Base-by-base conservation (phyloP, 2,888 invertebrate genomes). In the Andrena dorsata region DNA sequence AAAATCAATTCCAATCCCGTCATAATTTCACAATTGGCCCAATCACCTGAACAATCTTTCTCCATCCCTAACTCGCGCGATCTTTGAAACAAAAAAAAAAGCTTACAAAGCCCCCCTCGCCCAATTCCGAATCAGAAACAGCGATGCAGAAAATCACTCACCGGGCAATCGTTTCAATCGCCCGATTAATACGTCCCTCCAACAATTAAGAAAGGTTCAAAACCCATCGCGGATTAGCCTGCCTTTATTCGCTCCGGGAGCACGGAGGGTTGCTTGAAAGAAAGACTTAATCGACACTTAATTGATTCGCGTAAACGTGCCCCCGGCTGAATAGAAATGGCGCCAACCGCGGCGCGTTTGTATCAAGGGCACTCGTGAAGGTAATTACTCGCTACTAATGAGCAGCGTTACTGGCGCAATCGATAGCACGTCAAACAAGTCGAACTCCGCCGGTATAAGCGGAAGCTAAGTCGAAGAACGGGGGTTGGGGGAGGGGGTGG, bases 391-490 rank as follows among this genome's bases (percentile, higher is more conserved):
- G 72, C 73, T 73, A 73, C 76, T 84, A 84, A 83, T 76, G 84
- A 82, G 77, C 75, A 73, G 60, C 79, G 83, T 76, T 70, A 70
- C 64, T 49, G 51, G 70, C 64, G 80, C 76, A 80, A 83, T 83
- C 83, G 84, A 84, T 84, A 66, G 70, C 73, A 66, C 83, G 83
- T 83, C 83, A 76, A 80, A 83, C 83, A 76, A 83, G 83, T 84
- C 83, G 64, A 79, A 84, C 75, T 79, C 47, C 63, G 51, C 49
- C 76, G 84, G 80, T 73, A 83, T 80, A 80, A 73, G 53, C 80
- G 75, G 76, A 83, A 84, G 78, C 82, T 75, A 68, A 83, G 82
- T 74, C 66, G 70, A 65, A 32, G 74, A 65, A 63, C 13, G 51
- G n/a, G 23, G 47, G 10, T 0, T n/a, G 6, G 28, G 10, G 23